Base-by-base conservation (phyloP, 2,888 invertebrate genomes). In the Leucophenga montana region DNA sequence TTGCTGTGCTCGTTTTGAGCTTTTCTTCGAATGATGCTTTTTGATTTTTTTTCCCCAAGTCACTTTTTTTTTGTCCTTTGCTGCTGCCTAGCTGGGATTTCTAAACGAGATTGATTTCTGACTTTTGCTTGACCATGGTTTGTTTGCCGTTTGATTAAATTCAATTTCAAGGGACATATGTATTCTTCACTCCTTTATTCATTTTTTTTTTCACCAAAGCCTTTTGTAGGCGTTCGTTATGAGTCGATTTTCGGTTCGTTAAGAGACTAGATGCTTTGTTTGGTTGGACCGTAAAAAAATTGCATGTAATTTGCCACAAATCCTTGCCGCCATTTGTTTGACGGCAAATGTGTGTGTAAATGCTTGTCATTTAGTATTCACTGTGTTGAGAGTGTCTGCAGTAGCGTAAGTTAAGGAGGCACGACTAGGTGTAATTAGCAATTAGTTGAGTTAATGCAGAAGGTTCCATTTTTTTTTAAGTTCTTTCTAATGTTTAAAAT, bases 61-160 rank as follows among this genome's bases (percentile, higher is more conserved):
- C 8, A 8, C 18, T 22, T 56, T 59, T 59, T 56, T 27, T 27
- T 56, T 27, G 66, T 66, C 48, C 39, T 14, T 53, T 22, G 27
- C 13, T 56, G 66, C 73, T 65, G 75, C 78, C 73, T 79, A 75
- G 4, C 27, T 78, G 79, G 82, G 75, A 78, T 69, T 66, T 65
- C 46, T 54, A 48, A 46, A 68, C 44, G 83, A 86, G 86, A 86
- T 86, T 86, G 86, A 86, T 86, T 86, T 81, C 85, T 86, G 85
- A 39, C 39, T 81, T 68, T 13, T 44, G 81, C 80, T 80, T 82
- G 79, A 76, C 76, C 77, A 73, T 61, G 27, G 31, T n/a, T 57
- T 27, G 74, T 75, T 82, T 79, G 85, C 75, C 85, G 78, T 85
- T 85, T 85, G 85, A 86, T 86, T 86, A 86, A 85, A 86, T 86